Conservation (phyloP, 2,888 invertebrate species). For the Tinea trinotella region DNA sequence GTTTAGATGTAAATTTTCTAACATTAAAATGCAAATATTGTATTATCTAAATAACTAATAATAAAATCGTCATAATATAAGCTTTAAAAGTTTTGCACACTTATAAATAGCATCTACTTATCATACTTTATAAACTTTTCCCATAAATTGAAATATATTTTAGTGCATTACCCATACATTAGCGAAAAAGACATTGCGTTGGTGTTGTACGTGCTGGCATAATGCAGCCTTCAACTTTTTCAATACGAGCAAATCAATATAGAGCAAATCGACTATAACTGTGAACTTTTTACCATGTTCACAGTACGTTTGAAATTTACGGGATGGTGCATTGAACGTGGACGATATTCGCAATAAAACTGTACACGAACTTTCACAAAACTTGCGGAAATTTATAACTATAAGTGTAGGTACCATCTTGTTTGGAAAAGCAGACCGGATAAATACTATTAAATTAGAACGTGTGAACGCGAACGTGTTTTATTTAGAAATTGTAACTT, state of each 20-base stretch:
- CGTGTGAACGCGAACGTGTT: not conserved
- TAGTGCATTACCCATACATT: not conserved
- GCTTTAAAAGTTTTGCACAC: too few species aligned
- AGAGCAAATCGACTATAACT: slow-evolving; percentile 20
- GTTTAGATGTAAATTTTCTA: too few species aligned
- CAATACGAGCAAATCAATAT: too few species aligned
- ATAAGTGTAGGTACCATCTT: not conserved
- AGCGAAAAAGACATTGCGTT: not conserved
- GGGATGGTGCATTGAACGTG: slow-evolving; percentile 6
- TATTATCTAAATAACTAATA: too few species aligned
- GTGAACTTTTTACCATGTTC: slow-evolving; percentile 19
- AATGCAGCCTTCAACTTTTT: slow-evolving; percentile 14
- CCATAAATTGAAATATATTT: not conserved
- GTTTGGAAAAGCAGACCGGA: not conserved
- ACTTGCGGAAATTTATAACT: slow-evolving; percentile 15
- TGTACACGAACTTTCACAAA: not conserved
- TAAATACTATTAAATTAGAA: slow-evolving; percentile 8
- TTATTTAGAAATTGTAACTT: not conserved
- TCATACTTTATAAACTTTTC: not conserved
- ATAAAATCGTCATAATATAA: too few species aligned
- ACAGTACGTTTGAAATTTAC: slow-evolving; percentile 18
- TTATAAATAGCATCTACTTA: too few species aligned
- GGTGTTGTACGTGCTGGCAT: not conserved
- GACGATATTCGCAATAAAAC: slow-evolving; percentile 19
- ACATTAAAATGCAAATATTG: too few species aligned